Percentiles rank a stretch among this genome's conserved stretches.
phyloP scores from a whole-genome alignment of 2,797 vertebrate species.

The Gallinago stenura region DNA sequence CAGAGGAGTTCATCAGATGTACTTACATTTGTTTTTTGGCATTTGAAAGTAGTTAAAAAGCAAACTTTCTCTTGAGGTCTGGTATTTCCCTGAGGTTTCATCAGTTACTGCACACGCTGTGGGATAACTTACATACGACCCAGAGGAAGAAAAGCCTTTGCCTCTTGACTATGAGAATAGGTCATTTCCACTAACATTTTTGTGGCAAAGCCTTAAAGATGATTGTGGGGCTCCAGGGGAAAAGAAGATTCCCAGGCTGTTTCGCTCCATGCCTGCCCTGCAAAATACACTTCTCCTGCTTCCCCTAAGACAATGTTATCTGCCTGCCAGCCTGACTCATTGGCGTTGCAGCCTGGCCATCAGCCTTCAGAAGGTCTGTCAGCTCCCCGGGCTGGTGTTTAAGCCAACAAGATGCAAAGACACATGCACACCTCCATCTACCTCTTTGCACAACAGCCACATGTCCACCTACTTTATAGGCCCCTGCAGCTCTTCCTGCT shows the following conservation, averaged over 20 bases:
- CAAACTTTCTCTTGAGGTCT: conserved; percentile 33
- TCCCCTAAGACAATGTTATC: background rate
- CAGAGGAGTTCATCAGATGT: background rate
- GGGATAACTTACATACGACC: background rate
- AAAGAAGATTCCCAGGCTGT: background rate
- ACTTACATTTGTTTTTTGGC: background rate
- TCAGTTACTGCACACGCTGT: background rate
- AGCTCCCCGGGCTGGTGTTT: fast-evolving
- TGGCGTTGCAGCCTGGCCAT: background rate
- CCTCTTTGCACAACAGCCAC: background rate
- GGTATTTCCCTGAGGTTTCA: conserved; percentile 44
- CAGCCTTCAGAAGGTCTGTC: background rate
- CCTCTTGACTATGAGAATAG: background rate
- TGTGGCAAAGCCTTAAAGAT: background rate
- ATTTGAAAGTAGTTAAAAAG: conserved; percentile 32
- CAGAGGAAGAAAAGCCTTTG: background rate
- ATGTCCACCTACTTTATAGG: background rate
- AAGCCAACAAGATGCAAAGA: background rate
- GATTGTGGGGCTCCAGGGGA: background rate
- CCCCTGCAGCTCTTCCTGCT: background rate
- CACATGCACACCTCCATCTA: background rate
- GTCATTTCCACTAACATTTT: background rate
- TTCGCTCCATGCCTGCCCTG: background rate
- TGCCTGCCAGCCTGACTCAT: background rate
- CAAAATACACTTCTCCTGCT: background rate